phyloP scores from a whole-genome alignment of 2,797 vertebrate species.

The Gobionotothen gibberifrons region DNA sequence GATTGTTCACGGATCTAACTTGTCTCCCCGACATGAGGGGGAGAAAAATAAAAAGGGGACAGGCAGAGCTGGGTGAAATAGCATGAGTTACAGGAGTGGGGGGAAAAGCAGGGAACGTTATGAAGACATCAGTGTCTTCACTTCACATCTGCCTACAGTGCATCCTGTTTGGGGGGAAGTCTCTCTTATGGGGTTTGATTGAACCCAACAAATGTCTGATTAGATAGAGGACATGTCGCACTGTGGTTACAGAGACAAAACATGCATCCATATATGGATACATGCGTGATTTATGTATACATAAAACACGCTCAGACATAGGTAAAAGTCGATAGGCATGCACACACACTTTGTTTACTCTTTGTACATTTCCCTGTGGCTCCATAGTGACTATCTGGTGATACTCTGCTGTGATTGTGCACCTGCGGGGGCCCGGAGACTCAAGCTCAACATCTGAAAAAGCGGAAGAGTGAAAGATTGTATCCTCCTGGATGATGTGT shows the following conservation, averaged over 20 bases:
- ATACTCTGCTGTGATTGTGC: constrained; percentile 50
- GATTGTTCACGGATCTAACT: constrained; percentile 80
- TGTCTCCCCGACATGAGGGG: constrained; percentile 63
- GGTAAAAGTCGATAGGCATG: constrained; percentile 8
- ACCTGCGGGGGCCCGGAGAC: constrained; percentile 30
- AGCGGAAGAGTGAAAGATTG: constrained; percentile 58
- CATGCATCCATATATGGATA: constrained; percentile 24
- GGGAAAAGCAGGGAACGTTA: constrained; percentile 59
- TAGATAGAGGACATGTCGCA: constrained; percentile 22
- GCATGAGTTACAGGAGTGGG: constrained; percentile 25
- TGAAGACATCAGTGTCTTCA: constrained; percentile 82
- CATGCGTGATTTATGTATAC: neutral
- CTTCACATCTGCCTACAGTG: constrained; percentile 72
- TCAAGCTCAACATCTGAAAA: constrained; percentile 39
- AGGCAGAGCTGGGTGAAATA: constrained; percentile 43
- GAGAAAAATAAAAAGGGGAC: constrained; percentile 20
- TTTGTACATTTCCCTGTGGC: constrained; percentile 54
- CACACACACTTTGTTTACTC: constrained; percentile 50
- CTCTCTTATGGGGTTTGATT: constrained; percentile 46
- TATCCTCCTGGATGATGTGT: constrained; percentile 59
- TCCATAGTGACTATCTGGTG: constrained; percentile 67
- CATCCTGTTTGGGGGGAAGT: constrained; percentile 61
- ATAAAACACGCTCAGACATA: constrained; percentile 17
- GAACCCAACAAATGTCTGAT: constrained; percentile 52
- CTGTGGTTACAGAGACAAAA: constrained; percentile 50